Evolutionary conservation across 2,797 vertebrate species (phyloP).

Genomic region (Prunella strophiata): DNA sequence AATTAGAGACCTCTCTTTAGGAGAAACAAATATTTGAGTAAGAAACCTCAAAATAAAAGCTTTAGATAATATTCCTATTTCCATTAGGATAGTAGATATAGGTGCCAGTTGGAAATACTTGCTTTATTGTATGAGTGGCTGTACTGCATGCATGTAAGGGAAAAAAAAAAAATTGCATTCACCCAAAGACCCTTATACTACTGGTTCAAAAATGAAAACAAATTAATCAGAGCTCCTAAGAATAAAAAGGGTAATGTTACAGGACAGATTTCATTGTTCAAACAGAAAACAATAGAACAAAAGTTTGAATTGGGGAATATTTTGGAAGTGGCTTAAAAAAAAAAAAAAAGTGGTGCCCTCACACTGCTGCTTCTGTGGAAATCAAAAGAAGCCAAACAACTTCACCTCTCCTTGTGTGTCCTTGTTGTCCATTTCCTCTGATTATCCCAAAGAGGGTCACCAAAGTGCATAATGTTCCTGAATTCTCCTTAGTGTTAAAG

Average conservation of each 20-base stretch:
- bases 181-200: neutral
- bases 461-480: neutral
- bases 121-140: neutral
- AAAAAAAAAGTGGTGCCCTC: neutral
- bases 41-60: neutral
- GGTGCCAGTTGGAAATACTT: neutral
- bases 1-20: neutral
- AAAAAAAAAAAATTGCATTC: neutral
- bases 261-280: neutral
- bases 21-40: neutral
- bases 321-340: neutral
- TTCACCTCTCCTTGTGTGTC: neutral
- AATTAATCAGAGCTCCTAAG: neutral
- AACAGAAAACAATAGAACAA: neutral
- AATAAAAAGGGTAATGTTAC: neutral
- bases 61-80: neutral
- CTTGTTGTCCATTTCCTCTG: neutral
- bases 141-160: neutral
- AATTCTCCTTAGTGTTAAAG: neutral
- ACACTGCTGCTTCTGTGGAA: neutral
- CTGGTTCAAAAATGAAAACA: neutral
- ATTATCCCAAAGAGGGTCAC: neutral
- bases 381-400: neutral
- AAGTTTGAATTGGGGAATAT: neutral
- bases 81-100: neutral